These are phyloP conservation scores for Andrena chrysosceles DNA, from an alignment of 2,888 invertebrate genomes.

Conservation along the genomic window DNA sequence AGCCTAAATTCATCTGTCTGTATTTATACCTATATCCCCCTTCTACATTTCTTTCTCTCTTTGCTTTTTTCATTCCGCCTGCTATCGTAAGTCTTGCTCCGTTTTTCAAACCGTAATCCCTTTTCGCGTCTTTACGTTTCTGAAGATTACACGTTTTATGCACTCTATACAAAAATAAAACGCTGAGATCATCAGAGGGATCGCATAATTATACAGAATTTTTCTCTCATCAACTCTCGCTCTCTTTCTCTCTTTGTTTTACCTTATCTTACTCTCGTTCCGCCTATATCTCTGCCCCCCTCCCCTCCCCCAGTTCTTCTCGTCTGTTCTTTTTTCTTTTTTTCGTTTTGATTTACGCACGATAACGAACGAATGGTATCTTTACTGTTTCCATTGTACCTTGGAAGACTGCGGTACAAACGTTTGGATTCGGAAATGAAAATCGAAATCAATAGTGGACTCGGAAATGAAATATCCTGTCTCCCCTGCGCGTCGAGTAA, in stretches of 20 bases:
- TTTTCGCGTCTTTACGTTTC: constrained; percentile 67
- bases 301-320: constrained; percentile 3
- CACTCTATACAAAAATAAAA: constrained; percentile 84
- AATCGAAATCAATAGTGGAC: constrained; percentile 22
- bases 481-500: constrained; percentile 23
- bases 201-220: constrained; percentile 77
- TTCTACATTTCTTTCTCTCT: constrained; percentile 48
- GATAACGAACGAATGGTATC: constrained; percentile 71
- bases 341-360: constrained; percentile 74
- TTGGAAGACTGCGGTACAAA: constrained; percentile 79
- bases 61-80: constrained; percentile 12
- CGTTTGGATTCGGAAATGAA: constrained; percentile 38
- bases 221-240: constrained; percentile 56
- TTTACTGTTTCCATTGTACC: constrained; percentile 71
- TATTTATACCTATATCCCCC: constrained; percentile 57
- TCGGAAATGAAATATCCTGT: constrained; percentile 47
- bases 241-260: constrained; percentile 18
- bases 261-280: constrained; percentile 25
- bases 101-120: constrained; percentile 52
- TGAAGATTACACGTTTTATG: constrained; percentile 77
- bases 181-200: constrained; percentile 80
- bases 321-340: constrained; percentile 29
- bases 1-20: constrained; percentile 75
- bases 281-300: constrained; percentile 16
- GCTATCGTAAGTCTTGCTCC: constrained; percentile 59